Evolutionary conservation across 2,888 invertebrate species (phyloP).

Genomic region (Ethmia dodecea): DNA sequence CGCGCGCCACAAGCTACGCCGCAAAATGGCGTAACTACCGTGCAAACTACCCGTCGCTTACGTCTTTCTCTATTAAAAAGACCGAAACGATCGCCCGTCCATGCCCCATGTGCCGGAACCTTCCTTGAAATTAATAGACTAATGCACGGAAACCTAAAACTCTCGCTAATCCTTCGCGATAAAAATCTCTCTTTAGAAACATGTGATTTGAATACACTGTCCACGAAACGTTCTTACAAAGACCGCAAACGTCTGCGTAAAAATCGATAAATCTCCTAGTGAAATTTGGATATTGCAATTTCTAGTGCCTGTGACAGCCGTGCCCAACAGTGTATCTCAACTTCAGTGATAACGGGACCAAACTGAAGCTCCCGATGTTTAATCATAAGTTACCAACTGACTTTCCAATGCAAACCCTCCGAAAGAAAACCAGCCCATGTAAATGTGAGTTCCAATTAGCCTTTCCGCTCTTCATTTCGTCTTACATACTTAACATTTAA

Average conservation of each 20-base stretch:
- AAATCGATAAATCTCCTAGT: slow-evolving; percentile 63
- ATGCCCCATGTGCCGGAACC: slow-evolving; percentile 36
- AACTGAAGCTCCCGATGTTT: slow-evolving; percentile 61
- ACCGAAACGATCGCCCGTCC: slow-evolving; percentile 18
- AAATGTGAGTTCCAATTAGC: slow-evolving; percentile 86
- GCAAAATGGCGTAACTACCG: slow-evolving; percentile 1
- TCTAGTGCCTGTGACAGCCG: slow-evolving; percentile 36
- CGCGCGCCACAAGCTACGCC: slow-evolving; percentile 19
- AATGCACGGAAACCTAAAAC: slow-evolving; percentile 27
- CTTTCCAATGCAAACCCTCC: slow-evolving; percentile 91
- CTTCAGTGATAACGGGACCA: slow-evolving; percentile 54
- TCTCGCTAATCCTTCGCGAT: neutral
- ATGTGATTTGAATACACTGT: neutral
- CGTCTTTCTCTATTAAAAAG: slow-evolving; percentile 14
- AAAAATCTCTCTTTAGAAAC: neutral
- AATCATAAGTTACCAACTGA: slow-evolving; percentile 77
- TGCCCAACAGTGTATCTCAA: slow-evolving; percentile 53
- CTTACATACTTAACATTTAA: slow-evolving; percentile 11
- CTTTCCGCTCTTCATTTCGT: slow-evolving; percentile 22
- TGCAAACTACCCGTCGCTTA: slow-evolving; percentile 1
- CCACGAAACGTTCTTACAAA: slow-evolving; percentile 24
- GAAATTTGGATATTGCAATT: slow-evolving; percentile 45
- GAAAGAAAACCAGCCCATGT: slow-evolving; percentile 95
- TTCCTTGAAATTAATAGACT: slow-evolving; percentile 34
- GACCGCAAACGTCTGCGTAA: slow-evolving; percentile 38